These are phyloP conservation scores for Peromyscus eremicus DNA, from an alignment of 2,797 vertebrate genomes.

Conservation along the genomic window DNA sequence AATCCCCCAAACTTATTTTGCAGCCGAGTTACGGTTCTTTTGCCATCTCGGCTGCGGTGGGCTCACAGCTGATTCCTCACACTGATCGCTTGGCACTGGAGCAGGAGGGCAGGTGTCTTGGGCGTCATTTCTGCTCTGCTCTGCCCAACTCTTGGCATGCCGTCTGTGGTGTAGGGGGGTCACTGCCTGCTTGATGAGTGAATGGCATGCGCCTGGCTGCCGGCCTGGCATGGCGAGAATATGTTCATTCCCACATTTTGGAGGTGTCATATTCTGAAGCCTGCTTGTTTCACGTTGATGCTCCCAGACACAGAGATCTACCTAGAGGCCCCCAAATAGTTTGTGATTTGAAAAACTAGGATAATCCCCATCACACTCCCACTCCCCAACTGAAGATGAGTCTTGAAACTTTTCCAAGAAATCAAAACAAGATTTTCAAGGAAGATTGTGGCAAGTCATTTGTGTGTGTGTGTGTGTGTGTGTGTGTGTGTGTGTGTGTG, in stretches of 20 bases:
- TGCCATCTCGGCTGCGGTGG: not conserved
- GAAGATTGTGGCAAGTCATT: not conserved
- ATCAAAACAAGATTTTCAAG: not conserved
- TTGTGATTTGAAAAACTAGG: not conserved
- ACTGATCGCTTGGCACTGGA: not conserved
- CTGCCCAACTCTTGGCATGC: not conserved
- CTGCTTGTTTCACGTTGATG: not conserved
- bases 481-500: not conserved
- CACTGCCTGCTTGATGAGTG: not conserved
- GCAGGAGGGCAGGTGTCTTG: not conserved
- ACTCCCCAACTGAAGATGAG: not conserved
- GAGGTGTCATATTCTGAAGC: not conserved
- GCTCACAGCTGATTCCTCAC: not conserved
- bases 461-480: not conserved
- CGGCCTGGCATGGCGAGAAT: not conserved
- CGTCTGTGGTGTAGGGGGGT: not conserved
- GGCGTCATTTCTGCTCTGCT: not conserved
- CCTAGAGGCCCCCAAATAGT: not conserved
- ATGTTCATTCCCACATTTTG: not conserved
- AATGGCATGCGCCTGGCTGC: not conserved
- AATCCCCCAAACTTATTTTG: not conserved
- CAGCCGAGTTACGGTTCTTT: not conserved
- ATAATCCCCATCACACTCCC: not conserved
- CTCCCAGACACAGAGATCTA: not conserved
- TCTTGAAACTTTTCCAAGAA: slow-evolving; percentile 29